These are phyloP conservation scores for Falco concolor DNA, from an alignment of 2,797 vertebrate genomes.

Conservation along the genomic window DNA sequence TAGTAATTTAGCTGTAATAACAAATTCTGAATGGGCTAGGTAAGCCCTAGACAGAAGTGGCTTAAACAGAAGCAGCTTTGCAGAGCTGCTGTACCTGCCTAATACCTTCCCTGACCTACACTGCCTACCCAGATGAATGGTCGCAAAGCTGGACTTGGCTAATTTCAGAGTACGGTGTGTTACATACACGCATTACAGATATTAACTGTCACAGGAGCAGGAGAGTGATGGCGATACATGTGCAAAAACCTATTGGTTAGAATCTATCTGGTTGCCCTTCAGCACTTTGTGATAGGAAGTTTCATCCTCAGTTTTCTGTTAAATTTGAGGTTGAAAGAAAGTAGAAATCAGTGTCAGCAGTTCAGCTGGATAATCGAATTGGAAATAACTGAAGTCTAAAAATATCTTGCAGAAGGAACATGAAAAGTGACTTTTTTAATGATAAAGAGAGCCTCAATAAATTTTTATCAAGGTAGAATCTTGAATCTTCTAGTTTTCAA, in stretches of 20 bases:
- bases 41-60: background rate
- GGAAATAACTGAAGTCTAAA: background rate
- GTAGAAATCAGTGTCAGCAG: background rate
- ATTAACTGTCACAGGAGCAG: background rate
- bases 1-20: background rate
- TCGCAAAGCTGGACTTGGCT: background rate
- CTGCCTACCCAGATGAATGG: background rate
- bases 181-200: background rate
- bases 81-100: background rate
- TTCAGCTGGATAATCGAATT: background rate
- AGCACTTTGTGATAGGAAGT: background rate
- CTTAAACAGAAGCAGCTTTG: background rate
- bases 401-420: background rate
- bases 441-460: background rate
- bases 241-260: background rate
- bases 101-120: background rate
- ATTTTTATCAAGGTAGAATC: background rate
- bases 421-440: background rate
- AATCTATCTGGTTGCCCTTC: background rate
- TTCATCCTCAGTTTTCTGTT: background rate
- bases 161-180: background rate
- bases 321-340: background rate
- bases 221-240: background rate
- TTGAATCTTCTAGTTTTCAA: background rate
- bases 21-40: background rate